These are phyloP conservation scores for Sanderia malayensis DNA, from an alignment of 30 jellyfish, hydroid and myxozoan genomes.

Conservation along the genomic window DNA sequence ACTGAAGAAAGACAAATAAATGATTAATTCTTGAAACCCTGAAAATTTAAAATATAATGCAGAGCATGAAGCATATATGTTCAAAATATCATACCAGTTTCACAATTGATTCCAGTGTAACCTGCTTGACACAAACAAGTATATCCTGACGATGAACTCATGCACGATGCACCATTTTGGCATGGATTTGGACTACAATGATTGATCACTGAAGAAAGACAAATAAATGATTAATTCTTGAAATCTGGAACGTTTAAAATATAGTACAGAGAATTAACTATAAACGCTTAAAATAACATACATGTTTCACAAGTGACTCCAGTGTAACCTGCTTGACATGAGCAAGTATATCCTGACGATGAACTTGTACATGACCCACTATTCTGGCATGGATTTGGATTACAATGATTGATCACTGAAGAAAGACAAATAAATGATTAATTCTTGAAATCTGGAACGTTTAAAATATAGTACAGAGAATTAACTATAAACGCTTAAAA, in stretches of 20 bases:
- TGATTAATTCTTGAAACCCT: too few relatives aligned
- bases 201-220: not conserved
- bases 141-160: not conserved
- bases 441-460: not conserved
- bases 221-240: too few relatives aligned
- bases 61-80: too few relatives aligned
- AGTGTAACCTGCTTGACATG: conserved; percentile 28
- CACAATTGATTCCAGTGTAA: not conserved
- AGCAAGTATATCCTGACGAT: not conserved
- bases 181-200: conserved; percentile 17
- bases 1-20: not conserved
- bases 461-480: not conserved
- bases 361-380: conserved; percentile 1
- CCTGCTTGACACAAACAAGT: not conserved
- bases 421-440: too few relatives aligned
- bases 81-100: not conserved
- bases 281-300: not conserved
- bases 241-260: too few relatives aligned
- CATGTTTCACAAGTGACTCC: conserved; percentile 28
- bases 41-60: too few relatives aligned
- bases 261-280: not conserved
- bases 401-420: not conserved
- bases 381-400: conserved; percentile 17
- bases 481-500: not conserved
- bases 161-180: conserved; percentile 25